A percentile compares a stretch with the other conserved stretches of the same genome.
These are phyloP conservation scores for Lochmaea capreae DNA, from an alignment of 2,888 invertebrate genomes.

Conservation along the genomic window DNA sequence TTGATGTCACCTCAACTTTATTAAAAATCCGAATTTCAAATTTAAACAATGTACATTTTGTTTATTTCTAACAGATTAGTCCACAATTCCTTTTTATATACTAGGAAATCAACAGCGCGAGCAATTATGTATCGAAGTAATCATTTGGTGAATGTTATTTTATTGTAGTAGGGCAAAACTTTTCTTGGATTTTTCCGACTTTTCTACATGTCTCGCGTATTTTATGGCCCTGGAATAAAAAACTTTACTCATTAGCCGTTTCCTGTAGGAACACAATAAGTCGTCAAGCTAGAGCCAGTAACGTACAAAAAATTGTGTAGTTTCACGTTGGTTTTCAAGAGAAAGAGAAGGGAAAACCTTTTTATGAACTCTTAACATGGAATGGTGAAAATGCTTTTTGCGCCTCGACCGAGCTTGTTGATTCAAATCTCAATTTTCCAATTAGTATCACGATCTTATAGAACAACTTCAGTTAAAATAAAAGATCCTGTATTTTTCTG, in stretches of 20 bases:
- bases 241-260: conserved; percentile 42
- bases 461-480: conserved; percentile 9
- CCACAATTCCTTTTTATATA: not conserved
- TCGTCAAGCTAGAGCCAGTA: conserved; percentile 44
- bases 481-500: not conserved
- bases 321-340: conserved; percentile 34
- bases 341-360: conserved; percentile 36
- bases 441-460: conserved; percentile 18
- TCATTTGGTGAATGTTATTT: conserved; percentile 32
- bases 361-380: conserved; percentile 35
- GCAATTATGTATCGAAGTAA: conserved; percentile 33
- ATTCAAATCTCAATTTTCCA: conserved; percentile 26
- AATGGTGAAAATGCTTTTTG: conserved; percentile 30
- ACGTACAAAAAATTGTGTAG: conserved; percentile 42
- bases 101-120: conserved; percentile 28
- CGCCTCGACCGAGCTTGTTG: conserved; percentile 17
- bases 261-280: conserved; percentile 46
- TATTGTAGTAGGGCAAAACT: conserved; percentile 31
- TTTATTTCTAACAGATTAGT: not conserved
- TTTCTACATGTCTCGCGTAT: conserved; percentile 38
- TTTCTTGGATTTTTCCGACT: conserved; percentile 33
- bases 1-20: no score
- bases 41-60: no score
- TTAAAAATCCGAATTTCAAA: no score
- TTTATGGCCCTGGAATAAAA: conserved; percentile 38